Evolutionary conservation across 2,797 vertebrate species (phyloP), one percentile per base, ranked within the genome.

Genomic region (Gymnocypris eckloni): DNA sequence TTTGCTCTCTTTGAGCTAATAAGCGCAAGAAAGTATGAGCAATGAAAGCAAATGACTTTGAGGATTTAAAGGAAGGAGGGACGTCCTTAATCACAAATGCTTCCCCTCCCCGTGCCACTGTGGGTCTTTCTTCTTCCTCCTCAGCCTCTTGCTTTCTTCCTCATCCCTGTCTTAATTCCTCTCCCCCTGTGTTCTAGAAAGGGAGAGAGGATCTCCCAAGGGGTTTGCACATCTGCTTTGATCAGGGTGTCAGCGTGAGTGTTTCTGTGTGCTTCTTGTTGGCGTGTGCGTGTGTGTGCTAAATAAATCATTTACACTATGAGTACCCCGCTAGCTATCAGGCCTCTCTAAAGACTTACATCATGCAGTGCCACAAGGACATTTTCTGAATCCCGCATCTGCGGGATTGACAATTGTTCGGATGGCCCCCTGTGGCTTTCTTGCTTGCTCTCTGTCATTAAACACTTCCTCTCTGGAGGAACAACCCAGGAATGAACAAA

Each of bases 331-430:
- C 76, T 87, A 87, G 88, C 84, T 91, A 91, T 89, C 89, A 91
- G 85, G 79, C 88, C 87, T 86, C 73, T 86, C 81, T 79, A 73
- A 67, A 81, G 64, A 81, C 89, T 91, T 91, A 89, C 90, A 91
- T 92, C 90, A 90, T 90, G 89, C 89, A 83, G 85, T 66, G 89
- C 88, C 87, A 91, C 92, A 90, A 91, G 91, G 91, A 88, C 89
- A 86, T 86, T 81, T 85, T 78, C 56, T 52, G 71, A 71, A 43
- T 79, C 72, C 72, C 2, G 16, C 45, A 69, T 82, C 79, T 2
- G 43, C 43, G 10, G 88, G 89, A 90, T 85, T 88, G 87, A 87
- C 88, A 77, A 37, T 84, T 48, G 39, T 82, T 87, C 1, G 48
- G 85, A 87, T 84, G 67, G 83, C 72, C 73, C 88, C 88, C 88